Evolutionary conservation across 2,113 vertebrate species (phyloP).

Genomic region (Myanophis thanlyinensis): DNA sequence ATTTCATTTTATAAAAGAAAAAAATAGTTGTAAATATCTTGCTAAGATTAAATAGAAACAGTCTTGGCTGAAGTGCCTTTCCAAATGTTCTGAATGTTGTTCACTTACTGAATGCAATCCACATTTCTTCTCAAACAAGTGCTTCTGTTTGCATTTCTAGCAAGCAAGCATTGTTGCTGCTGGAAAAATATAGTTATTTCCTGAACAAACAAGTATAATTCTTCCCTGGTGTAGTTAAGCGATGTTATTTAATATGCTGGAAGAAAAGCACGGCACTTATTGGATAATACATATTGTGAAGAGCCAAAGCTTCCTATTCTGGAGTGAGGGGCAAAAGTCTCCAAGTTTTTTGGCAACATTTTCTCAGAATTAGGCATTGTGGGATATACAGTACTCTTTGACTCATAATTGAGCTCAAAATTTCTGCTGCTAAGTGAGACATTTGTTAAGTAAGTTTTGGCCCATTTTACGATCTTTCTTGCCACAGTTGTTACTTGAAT

Average conservation of each 20-base stretch:
- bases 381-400: neutral
- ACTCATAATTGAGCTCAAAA: neutral
- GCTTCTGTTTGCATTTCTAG: neutral
- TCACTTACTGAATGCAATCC: neutral
- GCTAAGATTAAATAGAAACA: slow-evolving; percentile 47
- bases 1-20: slow-evolving; percentile 36
- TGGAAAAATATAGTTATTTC: neutral
- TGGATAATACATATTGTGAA: no score
- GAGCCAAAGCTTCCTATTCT: no score
- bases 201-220: neutral
- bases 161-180: neutral
- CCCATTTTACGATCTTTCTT: neutral
- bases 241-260: neutral
- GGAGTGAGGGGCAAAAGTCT: neutral
- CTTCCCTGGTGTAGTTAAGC: neutral
- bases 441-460: neutral
- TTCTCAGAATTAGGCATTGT: neutral
- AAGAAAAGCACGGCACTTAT: neutral
- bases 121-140: neutral
- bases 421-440: neutral
- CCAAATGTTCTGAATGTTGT: neutral
- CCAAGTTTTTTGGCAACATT: neutral
- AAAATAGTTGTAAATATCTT: slow-evolving; percentile 18
- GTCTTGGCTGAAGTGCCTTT: neutral
- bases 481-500: neutral